Evolutionary conservation across 2,888 invertebrate genomes (phyloP).

Genomic region (Nephrotoma guestfalica): DNA sequence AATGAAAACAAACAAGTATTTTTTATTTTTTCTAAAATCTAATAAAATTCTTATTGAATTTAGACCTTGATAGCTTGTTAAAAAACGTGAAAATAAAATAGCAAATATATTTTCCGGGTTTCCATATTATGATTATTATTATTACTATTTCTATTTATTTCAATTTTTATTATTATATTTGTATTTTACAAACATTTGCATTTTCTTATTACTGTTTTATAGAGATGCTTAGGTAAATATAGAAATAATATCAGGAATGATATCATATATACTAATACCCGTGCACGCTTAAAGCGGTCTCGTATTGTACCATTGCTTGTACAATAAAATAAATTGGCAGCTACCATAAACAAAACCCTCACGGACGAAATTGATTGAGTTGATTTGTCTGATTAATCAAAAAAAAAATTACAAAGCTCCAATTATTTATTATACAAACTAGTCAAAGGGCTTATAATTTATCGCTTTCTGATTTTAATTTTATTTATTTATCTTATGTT

Average conservation of each 20-base stretch:
- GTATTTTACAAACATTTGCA: neutral
- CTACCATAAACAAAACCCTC: neutral
- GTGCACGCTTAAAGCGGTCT: neutral
- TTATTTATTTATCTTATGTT: neutral
- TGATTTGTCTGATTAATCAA: neutral
- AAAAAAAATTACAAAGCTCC: neutral
- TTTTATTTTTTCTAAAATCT: neutral
- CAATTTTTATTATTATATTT: neutral
- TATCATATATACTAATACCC: neutral
- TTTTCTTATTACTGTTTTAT: neutral
- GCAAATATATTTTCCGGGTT: neutral
- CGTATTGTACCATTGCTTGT: neutral
- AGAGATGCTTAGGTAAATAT: neutral
- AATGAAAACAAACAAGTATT: neutral
- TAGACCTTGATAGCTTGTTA: neutral
- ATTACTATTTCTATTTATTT: neutral
- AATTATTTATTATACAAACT: neutral
- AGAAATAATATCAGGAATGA: neutral
- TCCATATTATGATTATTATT: neutral
- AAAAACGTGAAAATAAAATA: neutral
- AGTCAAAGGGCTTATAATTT: neutral
- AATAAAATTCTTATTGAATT: neutral
- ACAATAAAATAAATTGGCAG: neutral
- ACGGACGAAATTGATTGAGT: neutral
- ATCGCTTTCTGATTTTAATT: neutral